Base-by-base conservation (phyloP, 2,888 invertebrate genomes). In the Orgyia antiqua region DNA sequence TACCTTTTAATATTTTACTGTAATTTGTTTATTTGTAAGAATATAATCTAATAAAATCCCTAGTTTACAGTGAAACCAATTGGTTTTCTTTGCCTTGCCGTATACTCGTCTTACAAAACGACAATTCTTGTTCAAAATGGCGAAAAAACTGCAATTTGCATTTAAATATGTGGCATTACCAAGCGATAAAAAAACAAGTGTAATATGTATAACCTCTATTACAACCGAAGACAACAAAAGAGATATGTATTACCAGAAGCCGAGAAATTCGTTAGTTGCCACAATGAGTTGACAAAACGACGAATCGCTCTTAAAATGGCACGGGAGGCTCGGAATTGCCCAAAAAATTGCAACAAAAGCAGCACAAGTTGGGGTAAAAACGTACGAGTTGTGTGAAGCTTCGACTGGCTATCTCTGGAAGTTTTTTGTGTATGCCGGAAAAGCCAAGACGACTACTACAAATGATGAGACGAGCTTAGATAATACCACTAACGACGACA, bases 301-400 rank as follows among this genome's bases (percentile, higher is more conserved):
- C 26, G 53, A 58, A 18, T 50, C 45, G 0, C 53, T 53, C 2
- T 27, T 58, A 4, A 45, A 52, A 31, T 50, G 51, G 48, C 39
- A 45, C 4, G 48, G 48, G 1, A n/a, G 45, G 11, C 7, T 53
- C 5, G 34, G 28, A 7, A 49, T 55, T 7, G 36, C 42, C 9
- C 50, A 53, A 21, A 46, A 44, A 17, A 48, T 47, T 31, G 4
- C 30, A 1, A 13, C 43, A 1, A 53, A 51, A 19, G 50, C 45
- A 1, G 45, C 45, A 0, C 33, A 47, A 33, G 43, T 45, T 1
- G 57, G 48, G 0, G 20, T 54, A 0, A 54, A 45, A 24, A 42
- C 37, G 7, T 54, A 52, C 25, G 51, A 54, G 21, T 12, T 57
- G 5, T 50, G 51, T 19, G 51, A 57, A 12, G 47, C 49, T n/a